Base-by-base conservation (phyloP, 2,888 invertebrate species). In the Hydrotaea cyrtoneurina region DNA sequence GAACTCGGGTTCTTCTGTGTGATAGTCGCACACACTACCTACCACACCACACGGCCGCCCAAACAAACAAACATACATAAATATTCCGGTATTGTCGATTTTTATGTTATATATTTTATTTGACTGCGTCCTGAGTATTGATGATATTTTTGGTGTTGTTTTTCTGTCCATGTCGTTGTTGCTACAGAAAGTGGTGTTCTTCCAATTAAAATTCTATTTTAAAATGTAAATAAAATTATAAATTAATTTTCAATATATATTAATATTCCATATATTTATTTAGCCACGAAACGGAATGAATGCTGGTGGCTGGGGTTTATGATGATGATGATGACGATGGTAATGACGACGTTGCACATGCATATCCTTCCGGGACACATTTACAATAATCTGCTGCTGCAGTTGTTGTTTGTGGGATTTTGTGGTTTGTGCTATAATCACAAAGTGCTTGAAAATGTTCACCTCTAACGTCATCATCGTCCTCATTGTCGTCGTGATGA, bases 201-300 rank as follows among this genome's bases (percentile, higher is more conserved):
- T 50, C 55, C 71, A 82, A 82, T 79, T 82, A 82, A 64, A 82
- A 76, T 23, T 19, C 57, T 26, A 80, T 77, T 83, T 73, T 76
- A 72, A 76, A 57, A 78, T 76, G 43, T 57, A 79, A 72, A 79
- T 69, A 73, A 69, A 79, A 76, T 76, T 76, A 76, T 76, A 76
- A 76, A 83, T 80, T 76, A 77, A 73, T 73, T 76, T 76, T 64
- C 73, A 73, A 83, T 83, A 80, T 73, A 83, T 79, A 79, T 83
- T 79, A 78, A 79, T 77, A 80, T 69, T 39, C 79, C 75, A 75
- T 80, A 15, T 57, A 66, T 66, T 66, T 66, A 19, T 66, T 2
- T 13, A 50, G 50, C 50, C 11, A 39, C 7, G 31, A 39, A 39
- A 39, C 39, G 11, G 11, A 39, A 39, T 13, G 43, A 57, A n/a